A percentile compares a stretch with the other conserved stretches of the same genome.
phyloP scores from a whole-genome alignment of 2,113 vertebrate genomes.

The Colossoma macropomum region DNA sequence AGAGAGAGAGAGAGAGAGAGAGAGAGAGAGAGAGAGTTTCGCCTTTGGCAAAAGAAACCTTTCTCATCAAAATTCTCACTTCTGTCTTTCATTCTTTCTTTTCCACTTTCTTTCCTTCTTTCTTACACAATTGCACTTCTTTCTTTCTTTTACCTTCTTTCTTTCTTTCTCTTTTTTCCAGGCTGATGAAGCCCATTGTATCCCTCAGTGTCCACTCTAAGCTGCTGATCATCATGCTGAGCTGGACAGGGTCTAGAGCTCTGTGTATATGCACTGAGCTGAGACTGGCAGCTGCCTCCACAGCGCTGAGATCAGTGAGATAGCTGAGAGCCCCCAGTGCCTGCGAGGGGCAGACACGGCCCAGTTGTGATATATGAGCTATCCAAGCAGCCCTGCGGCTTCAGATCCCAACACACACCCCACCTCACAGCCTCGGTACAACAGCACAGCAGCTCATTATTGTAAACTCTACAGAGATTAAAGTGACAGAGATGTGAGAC shows the following conservation, averaged over 20 bases:
- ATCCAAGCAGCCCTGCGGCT: background rate
- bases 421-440: background rate
- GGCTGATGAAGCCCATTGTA: no score
- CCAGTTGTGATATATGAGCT: constrained; percentile 19
- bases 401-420: background rate
- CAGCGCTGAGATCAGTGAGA: background rate
- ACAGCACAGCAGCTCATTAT: constrained; percentile 5
- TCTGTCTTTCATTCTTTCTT: background rate
- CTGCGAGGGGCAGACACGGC: constrained; percentile 14
- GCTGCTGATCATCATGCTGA: background rate
- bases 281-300: constrained; percentile 6
- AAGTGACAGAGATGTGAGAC: background rate
- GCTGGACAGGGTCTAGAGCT: background rate
- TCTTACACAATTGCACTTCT: background rate
- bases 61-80: background rate
- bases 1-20: background rate
- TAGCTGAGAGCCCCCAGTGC: background rate
- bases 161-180: constrained; percentile 11
- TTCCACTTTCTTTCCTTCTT: background rate
- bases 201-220: background rate
- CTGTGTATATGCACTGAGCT: background rate
- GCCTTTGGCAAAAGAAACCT: background rate
- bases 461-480: background rate
- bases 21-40: background rate
- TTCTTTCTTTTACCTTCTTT: background rate